Conservation (phyloP, 2,113 vertebrate species). For the Athene cunicularia region DNA sequence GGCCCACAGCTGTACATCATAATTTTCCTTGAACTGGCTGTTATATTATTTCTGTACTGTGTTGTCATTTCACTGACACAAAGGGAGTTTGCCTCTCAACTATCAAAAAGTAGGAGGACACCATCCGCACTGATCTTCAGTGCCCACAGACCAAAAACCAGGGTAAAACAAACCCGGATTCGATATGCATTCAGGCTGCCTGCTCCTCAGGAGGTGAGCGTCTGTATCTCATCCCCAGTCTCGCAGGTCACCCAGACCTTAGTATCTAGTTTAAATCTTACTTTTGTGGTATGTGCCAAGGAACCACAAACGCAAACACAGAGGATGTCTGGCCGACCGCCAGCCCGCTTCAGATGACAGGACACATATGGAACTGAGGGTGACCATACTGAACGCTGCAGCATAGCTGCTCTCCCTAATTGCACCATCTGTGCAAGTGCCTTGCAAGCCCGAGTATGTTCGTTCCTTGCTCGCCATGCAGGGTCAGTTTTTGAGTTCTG, state of each 20-base stretch:
- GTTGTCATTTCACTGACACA: neutral
- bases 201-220: neutral
- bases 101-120: neutral
- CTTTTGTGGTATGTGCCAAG: neutral
- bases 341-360: constrained; percentile 7
- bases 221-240: neutral
- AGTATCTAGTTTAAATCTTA: neutral
- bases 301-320: neutral
- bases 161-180: neutral
- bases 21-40: neutral
- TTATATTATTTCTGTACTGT: neutral
- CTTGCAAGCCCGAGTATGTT: neutral
- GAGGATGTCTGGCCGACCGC: neutral
- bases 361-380: constrained; percentile 11
- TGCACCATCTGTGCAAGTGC: constrained; percentile 17
- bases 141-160: neutral
- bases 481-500: neutral
- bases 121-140: neutral
- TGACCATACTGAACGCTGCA: neutral
- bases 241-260: neutral
- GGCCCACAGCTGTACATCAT: neutral
- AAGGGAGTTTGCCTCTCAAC: neutral
- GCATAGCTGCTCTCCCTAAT: neutral
- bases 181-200: neutral
- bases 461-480: accelerated